These are phyloP conservation scores for Ridgeia piscesae DNA, from an alignment of 1,140 invertebrate species.

Conservation along the genomic window DNA sequence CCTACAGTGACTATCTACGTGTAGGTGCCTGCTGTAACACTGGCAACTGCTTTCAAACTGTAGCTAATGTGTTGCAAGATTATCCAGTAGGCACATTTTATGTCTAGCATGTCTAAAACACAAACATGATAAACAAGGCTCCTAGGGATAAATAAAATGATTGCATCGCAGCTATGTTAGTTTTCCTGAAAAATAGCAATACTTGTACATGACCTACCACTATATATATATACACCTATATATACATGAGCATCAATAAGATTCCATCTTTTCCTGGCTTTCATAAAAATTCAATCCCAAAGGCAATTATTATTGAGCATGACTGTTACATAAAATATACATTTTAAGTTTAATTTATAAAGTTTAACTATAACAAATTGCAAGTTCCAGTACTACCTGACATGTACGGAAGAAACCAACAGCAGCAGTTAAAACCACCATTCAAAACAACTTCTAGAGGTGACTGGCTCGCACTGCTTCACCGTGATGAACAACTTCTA, in stretches of 20 bases:
- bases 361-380: no score
- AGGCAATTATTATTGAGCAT: no score
- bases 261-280: no score
- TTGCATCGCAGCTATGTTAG: neutral
- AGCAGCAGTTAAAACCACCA: no score
- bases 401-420: no score
- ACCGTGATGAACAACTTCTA: no score
- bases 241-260: neutral
- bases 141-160: neutral
- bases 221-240: neutral
- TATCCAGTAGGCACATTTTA: neutral
- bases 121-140: neutral
- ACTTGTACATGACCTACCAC: neutral
- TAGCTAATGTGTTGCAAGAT: neutral
- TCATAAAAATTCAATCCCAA: no score
- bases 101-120: neutral
- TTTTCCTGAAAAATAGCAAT: neutral
- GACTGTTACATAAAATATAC: no score
- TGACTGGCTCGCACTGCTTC: no score
- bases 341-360: no score
- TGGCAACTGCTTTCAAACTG: neutral
- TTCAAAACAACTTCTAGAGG: no score
- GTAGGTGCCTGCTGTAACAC: neutral
- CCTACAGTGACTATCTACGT: neutral
- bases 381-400: no score